Base-by-base conservation (phyloP, 1,140 invertebrate species). In the Phortica variegata region DNA sequence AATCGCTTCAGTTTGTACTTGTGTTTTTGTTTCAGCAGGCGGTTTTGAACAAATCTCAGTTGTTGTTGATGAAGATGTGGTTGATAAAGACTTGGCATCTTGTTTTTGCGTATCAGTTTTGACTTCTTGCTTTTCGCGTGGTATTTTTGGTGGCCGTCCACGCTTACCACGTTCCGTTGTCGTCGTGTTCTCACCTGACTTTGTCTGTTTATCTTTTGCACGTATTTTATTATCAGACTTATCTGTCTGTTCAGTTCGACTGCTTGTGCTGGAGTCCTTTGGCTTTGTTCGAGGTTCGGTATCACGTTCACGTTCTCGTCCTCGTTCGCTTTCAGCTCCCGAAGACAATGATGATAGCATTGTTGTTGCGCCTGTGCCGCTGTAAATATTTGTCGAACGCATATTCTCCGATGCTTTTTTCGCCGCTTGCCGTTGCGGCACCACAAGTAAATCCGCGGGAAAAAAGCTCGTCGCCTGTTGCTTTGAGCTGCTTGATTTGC, bases 361-460 rank as follows among this genome's bases (percentile, higher is more conserved):
- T 60, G 2, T n/a, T n/a, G n/a, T n/a, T 9, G 66, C 16, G 49
- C 49, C 39, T 58, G 54, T 6, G 49, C 34, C 16, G 38, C 32
- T 16, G 54, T 47, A 50, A 45, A 68, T 47, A 81, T 82, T 70
- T 16, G 81, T 84, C 7, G 80, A 82, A 29, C 84, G 85, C 82
- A 93, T 87, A 65, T 89, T 92, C 76, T 93, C 91, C 2, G 89
- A 89, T 2, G 90, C 90, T 73, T 93, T 93, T 65, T 93, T 93
- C 13, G 91, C 91, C 16, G 91, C 91, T 76, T 93, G 88, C 42
- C 91, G 79, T 73, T 94, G 91, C 1, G 91, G 91, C n/a, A 94
- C 91, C 59, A 93, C 91, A 23, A 93, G 78, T 61, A 91, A 84
- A 29, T 89, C 86, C 16, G 89, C 84, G 47, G 83, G 80, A 56